phyloP scores from a whole-genome alignment of 1,140 invertebrate species.

The Mylabris phalerata region DNA sequence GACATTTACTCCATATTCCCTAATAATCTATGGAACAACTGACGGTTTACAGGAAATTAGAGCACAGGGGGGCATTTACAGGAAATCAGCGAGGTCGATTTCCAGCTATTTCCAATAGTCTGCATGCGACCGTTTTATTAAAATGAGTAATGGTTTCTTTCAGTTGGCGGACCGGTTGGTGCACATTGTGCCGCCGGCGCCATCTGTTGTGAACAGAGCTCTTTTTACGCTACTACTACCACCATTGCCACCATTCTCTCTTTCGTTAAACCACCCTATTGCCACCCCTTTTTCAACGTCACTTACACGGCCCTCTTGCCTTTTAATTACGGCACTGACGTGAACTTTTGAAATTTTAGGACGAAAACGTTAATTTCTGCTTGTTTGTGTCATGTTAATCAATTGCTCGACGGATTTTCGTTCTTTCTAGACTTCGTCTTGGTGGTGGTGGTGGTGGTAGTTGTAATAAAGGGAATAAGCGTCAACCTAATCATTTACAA shows the following conservation, averaged over 20 bases:
- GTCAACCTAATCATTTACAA: no score
- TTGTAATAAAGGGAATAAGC: slow-evolving; percentile 30
- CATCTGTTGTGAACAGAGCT: slow-evolving; percentile 37
- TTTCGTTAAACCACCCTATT: background rate
- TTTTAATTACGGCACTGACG: slow-evolving; percentile 38
- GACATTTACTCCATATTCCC: background rate
- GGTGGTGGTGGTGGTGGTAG: no score
- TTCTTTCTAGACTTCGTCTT: background rate
- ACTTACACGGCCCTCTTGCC: slow-evolving; percentile 34
- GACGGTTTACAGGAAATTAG: no score
- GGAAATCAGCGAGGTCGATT: no score
- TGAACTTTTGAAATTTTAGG: slow-evolving; percentile 39
- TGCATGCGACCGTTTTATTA: slow-evolving; percentile 39
- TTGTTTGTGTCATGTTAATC: slow-evolving; percentile 40
- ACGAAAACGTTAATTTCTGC: slow-evolving; percentile 35
- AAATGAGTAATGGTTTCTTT: slow-evolving; percentile 42
- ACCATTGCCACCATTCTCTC: background rate
- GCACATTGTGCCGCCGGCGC: slow-evolving; percentile 30
- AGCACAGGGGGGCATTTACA: no score
- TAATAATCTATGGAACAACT: background rate
- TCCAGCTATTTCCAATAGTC: slow-evolving; percentile 25
- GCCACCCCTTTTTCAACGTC: slow-evolving; percentile 23
- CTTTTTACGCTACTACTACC: slow-evolving; percentile 6
- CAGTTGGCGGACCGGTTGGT: slow-evolving; percentile 20
- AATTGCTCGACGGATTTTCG: slow-evolving; percentile 22